Conservation (phyloP, 2,113 vertebrate species). For the Dromaius novaehollandiae region DNA sequence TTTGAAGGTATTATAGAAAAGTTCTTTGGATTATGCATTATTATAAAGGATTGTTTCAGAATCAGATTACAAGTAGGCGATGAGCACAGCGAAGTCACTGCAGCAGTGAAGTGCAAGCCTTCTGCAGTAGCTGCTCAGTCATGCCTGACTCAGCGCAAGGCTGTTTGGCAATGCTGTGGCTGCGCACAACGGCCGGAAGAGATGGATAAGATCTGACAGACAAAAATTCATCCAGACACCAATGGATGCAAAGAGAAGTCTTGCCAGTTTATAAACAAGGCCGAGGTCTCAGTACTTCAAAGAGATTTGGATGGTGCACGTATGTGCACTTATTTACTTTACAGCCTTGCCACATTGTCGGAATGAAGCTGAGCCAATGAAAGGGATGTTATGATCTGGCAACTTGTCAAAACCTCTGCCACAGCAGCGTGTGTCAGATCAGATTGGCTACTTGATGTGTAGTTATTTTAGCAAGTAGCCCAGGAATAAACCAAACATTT, state of each 20-base stretch:
- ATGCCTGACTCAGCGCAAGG: accelerated
- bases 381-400: not conserved
- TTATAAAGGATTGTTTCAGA: not conserved
- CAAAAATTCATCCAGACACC: not conserved
- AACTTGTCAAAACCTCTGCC: not conserved
- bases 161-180: not conserved
- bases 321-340: not conserved
- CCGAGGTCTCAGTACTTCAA: not conserved
- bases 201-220: not conserved
- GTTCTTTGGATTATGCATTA: not conserved
- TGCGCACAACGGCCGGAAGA: not conserved
- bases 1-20: not conserved
- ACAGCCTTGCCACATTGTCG: not conserved
- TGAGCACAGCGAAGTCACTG: not conserved
- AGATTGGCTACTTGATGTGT: not conserved
- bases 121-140: not conserved
- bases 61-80: not conserved
- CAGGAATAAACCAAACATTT: not conserved
- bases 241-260: not conserved
- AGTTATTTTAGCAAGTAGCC: not conserved
- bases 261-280: not conserved
- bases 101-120: not conserved
- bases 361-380: not conserved
- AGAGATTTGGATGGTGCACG: not conserved
- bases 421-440: not conserved